Evolutionary conservation across 2,797 vertebrate species (phyloP).

Genomic region (Spea hammondii): DNA sequence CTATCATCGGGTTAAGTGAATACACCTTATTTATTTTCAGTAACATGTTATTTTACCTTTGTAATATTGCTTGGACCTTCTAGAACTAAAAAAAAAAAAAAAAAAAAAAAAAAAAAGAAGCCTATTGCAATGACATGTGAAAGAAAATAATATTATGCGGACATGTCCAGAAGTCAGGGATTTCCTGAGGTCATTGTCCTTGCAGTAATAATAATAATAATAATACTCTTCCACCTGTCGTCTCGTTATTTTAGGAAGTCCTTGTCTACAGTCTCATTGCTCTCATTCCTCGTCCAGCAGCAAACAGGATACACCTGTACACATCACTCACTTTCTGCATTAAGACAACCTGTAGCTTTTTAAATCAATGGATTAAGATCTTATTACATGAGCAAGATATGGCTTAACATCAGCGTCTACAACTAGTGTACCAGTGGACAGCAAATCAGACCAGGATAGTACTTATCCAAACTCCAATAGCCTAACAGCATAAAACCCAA

Average conservation of each 20-base stretch:
- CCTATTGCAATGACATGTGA: background rate
- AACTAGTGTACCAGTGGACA: no score
- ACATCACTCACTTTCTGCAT: slow-evolving; percentile 25
- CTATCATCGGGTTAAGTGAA: no score
- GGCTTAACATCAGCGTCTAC: no score
- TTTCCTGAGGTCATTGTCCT: slow-evolving; percentile 50
- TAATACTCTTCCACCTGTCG: slow-evolving; percentile 44
- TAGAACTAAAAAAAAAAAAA: no score
- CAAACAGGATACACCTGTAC: slow-evolving; percentile 50
- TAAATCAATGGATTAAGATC: no score
- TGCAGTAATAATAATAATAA: slow-evolving; percentile 35
- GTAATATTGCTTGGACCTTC: no score
- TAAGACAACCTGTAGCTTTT: background rate
- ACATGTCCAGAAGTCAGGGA: slow-evolving; percentile 34
- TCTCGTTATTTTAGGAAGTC: slow-evolving; percentile 52
- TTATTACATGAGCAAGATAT: no score
- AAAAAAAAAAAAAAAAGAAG: background rate
- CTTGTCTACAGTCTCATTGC: slow-evolving; percentile 32
- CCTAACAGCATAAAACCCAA: no score
- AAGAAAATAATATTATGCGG: slow-evolving; percentile 33
- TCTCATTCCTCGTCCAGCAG: slow-evolving; percentile 7
- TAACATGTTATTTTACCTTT: background rate
- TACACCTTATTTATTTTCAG: background rate
- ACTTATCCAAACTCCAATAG: no score
- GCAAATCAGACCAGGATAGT: no score